These are phyloP conservation scores for Ranitomeya variabilis DNA, from an alignment of 2,113 vertebrate species.

Conservation along the genomic window DNA sequence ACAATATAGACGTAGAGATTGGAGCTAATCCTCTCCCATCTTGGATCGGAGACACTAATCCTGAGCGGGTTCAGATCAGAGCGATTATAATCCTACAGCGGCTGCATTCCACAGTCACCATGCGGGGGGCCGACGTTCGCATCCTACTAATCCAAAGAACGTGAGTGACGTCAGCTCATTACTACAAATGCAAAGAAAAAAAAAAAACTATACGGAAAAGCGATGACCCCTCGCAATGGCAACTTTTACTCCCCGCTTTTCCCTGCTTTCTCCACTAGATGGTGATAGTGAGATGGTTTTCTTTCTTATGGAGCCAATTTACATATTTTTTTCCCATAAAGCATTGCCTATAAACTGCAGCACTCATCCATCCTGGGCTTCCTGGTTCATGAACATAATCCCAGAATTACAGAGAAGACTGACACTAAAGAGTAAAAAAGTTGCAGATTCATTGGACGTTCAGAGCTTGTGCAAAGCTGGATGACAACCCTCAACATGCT, in stretches of 20 bases:
- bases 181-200: not conserved
- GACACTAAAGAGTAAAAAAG: not conserved
- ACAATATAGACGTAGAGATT: not conserved
- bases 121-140: not conserved
- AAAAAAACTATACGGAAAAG: too few species aligned
- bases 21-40: not conserved
- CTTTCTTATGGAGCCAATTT: too few species aligned
- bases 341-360: not conserved
- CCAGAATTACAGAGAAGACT: not conserved
- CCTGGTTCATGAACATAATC: not conserved
- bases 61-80: not conserved
- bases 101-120: not conserved
- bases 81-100: not conserved
- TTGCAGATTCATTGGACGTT: too few species aligned
- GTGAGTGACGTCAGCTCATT: not conserved
- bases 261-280: too few species aligned
- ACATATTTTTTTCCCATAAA: too few species aligned
- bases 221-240: too few species aligned
- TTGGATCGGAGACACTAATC: conserved; percentile 30
- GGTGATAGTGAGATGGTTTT: too few species aligned
- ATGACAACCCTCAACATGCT: not conserved
- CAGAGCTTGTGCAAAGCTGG: not conserved
- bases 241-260: too few species aligned
- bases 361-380: not conserved
- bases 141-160: not conserved